These are phyloP conservation scores for Melanostigma gelatinosum DNA, from an alignment of 2,113 vertebrate species.

Conservation along the genomic window DNA sequence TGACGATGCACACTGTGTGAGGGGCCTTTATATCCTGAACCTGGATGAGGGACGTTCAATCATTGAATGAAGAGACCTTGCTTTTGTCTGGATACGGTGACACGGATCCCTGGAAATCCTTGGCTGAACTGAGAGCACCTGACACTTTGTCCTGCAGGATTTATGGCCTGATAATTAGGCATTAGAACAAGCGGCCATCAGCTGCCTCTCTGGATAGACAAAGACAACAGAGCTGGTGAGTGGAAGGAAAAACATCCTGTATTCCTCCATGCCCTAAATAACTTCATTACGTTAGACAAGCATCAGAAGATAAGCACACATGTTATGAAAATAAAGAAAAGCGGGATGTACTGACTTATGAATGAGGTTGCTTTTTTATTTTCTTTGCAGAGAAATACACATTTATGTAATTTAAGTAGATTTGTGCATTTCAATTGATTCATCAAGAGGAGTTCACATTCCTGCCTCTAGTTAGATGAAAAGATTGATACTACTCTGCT, in stretches of 20 bases:
- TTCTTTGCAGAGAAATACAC: neutral
- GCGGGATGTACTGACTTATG: neutral
- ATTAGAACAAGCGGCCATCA: slow-evolving; percentile 54
- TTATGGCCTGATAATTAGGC: slow-evolving; percentile 65
- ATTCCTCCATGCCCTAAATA: slow-evolving; percentile 30
- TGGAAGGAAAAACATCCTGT: slow-evolving; percentile 42
- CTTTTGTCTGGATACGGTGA: slow-evolving; percentile 52
- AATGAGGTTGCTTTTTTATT: neutral
- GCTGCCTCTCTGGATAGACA: slow-evolving; percentile 50
- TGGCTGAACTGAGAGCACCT: slow-evolving; percentile 53
- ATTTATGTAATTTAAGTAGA: neutral
- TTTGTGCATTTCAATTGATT: neutral
- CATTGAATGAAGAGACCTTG: slow-evolving; percentile 44
- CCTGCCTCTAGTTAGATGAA: neutral
- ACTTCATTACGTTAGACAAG: slow-evolving; percentile 18
- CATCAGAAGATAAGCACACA: neutral
- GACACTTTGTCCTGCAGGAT: slow-evolving; percentile 70
- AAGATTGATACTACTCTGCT: neutral
- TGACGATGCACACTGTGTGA: neutral
- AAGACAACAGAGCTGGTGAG: slow-evolving; percentile 53
- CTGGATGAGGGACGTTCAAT: slow-evolving; percentile 26
- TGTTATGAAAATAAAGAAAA: neutral
- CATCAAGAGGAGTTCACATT: neutral
- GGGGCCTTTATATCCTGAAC: neutral
- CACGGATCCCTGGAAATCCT: slow-evolving; percentile 48